Conservation (phyloP, 1,140 invertebrate species). For the Zaprionus ornatus region DNA sequence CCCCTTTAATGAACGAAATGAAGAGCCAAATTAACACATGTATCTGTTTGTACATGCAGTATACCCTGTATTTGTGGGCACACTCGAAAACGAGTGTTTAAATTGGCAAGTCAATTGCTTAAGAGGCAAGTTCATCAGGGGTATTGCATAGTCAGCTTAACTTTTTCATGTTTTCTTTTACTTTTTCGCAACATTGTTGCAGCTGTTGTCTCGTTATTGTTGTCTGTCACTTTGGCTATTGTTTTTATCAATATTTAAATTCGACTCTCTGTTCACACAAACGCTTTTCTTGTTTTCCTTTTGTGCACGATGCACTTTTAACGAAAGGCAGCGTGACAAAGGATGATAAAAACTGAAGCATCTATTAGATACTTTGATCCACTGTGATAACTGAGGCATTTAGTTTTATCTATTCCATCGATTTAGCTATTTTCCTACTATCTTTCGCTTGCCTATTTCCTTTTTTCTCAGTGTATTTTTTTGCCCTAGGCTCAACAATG, state of each 20-base stretch:
- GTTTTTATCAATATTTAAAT: conserved; percentile 71
- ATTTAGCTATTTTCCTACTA: not conserved
- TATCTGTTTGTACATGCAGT: conserved; percentile 37
- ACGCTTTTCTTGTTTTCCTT: conserved; percentile 31
- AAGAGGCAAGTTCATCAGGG: not conserved
- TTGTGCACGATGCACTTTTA: not conserved
- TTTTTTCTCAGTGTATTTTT: not conserved
- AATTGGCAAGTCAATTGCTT: not conserved
- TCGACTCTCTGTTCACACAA: conserved; percentile 4
- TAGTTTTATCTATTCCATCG: not conserved
- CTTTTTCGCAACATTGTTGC: conserved; percentile 47
- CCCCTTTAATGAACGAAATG: not conserved
- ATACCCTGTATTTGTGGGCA: conserved; percentile 2
- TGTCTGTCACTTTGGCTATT: conserved; percentile 26
- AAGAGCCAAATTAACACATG: conserved; percentile 68
- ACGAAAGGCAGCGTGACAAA: not conserved
- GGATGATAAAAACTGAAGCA: not conserved
- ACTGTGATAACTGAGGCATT: not conserved
- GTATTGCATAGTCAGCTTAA: not conserved
- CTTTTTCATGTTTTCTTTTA: conserved; percentile 22
- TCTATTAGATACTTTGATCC: not conserved
- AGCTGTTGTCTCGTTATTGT: conserved; percentile 51
- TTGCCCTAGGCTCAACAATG: not conserved
- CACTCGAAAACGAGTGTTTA: not conserved
- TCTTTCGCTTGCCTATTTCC: not conserved